Conservation (phyloP, 2,888 invertebrate genomes). For the Anoncus sp. region DNA sequence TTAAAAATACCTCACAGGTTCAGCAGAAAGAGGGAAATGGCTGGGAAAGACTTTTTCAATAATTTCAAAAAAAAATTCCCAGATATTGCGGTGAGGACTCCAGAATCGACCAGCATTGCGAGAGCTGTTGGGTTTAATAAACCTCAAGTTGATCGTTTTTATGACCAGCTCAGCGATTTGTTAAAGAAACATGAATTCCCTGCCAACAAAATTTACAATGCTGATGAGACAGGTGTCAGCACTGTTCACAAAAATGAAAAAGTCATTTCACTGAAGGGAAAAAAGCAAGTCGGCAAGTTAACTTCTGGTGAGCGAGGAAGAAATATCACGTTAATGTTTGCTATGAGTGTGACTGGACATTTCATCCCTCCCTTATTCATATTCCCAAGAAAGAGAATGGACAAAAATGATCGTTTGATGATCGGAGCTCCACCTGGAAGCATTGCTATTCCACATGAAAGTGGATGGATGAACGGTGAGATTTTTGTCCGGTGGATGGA, state of each 20-base stretch:
- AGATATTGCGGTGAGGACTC: conserved; percentile 3
- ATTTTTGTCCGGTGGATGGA: conserved; percentile 57
- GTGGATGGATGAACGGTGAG: conserved; percentile 66
- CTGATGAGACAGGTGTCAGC: conserved; percentile 8
- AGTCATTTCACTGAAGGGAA: conserved; percentile 56
- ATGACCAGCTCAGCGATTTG: not conserved
- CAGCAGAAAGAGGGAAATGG: not conserved
- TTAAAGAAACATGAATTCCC: not conserved
- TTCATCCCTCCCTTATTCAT: conserved; percentile 60
- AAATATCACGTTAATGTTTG: conserved; percentile 63
- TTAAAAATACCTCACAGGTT: not conserved
- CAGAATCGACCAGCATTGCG: not conserved
- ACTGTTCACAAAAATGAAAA: conserved; percentile 50
- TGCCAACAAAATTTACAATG: not conserved
- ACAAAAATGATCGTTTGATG: conserved; percentile 61
- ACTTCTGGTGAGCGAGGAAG: conserved; percentile 63
- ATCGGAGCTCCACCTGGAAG: conserved; percentile 39
- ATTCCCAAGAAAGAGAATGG: conserved; percentile 61
- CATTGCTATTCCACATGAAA: conserved; percentile 51
- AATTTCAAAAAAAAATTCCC: not conserved
- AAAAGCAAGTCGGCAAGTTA: conserved; percentile 64
- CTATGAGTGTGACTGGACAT: conserved; percentile 55
- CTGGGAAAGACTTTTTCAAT: not conserved
- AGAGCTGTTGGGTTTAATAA: not conserved
- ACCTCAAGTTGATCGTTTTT: not conserved